Evolutionary conservation across 53 echinoderm and acorn worm species (phyloP).

Genomic region (Glandiceps talaboti): DNA sequence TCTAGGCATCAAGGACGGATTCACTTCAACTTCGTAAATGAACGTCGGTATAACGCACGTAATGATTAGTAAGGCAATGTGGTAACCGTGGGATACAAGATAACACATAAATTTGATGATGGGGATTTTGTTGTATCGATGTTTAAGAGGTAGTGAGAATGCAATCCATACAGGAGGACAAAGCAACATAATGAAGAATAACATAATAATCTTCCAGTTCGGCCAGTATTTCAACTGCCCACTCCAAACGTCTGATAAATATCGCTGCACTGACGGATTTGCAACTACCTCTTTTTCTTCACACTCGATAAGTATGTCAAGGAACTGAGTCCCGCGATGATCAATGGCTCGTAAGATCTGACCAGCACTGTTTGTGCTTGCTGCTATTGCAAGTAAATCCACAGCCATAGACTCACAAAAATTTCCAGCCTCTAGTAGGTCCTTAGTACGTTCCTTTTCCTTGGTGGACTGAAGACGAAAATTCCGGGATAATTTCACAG

Average conservation of each 20-base stretch:
- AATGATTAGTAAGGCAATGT: slow-evolving; percentile 56
- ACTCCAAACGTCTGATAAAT: slow-evolving; percentile 91
- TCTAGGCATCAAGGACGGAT: slow-evolving; percentile 39
- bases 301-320: slow-evolving; percentile 87
- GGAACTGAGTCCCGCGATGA: slow-evolving; percentile 55
- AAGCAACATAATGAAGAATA: slow-evolving; percentile 66
- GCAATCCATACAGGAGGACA: slow-evolving; percentile 75
- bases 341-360: slow-evolving; percentile 62
- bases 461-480: slow-evolving; percentile 59
- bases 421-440: slow-evolving; percentile 54
- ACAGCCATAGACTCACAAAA: slow-evolving; percentile 93
- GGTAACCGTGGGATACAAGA: slow-evolving; percentile 81
- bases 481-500: slow-evolving; percentile 71
- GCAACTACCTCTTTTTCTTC: slow-evolving; percentile 96
- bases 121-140: slow-evolving; percentile 77
- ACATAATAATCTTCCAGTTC: slow-evolving; percentile 73
- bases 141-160: slow-evolving; percentile 77
- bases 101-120: slow-evolving; percentile 98
- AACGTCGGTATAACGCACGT: slow-evolving; percentile 71
- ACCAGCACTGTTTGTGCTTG: slow-evolving; percentile 67
- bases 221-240: slow-evolving; percentile 76
- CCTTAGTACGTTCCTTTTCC: slow-evolving; percentile 84
- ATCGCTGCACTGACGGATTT: slow-evolving; percentile 89
- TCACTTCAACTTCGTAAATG: slow-evolving; percentile 61
- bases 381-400: slow-evolving; percentile 69